Evolutionary conservation across 2,888 invertebrate genomes (phyloP), one percentile per base, ranked within the genome.

Genomic region (Drosophila algonquin): DNA sequence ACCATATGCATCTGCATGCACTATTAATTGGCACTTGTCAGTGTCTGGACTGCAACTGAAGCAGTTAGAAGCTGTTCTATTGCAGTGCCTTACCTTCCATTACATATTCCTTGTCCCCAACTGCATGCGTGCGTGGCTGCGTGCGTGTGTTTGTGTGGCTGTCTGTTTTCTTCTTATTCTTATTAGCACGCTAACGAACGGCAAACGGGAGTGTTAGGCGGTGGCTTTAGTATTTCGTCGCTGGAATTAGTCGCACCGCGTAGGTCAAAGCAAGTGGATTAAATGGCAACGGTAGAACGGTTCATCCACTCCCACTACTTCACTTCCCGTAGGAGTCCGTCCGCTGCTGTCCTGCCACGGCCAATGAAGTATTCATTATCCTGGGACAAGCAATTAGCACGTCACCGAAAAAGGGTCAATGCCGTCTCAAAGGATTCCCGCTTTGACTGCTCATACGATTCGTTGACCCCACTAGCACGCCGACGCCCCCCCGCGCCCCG

Each of bases 221-320:
- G 46, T 54, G 77, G 81, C 77, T 78, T 87, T 75, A 81, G 64
- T 77, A 77, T 63, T 85, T 75, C 65, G 69, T 68, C 67, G 71
- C 63, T 79, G 57, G 73, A 78, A 81, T 87, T 84, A 87, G 86
- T 87, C 81, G 83, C 77, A 59, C 56, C 86, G 80, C 89, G 89
- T 82, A 76, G 86, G 57, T 88, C 89, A 76, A 89, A 78, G 88
- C 86, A 88, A 80, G 76, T 89, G 86, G 87, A 87, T 87, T 89
- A 87, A 88, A 75, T 76, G 73, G 69, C 69, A 73, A 72, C 64
- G 54, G 50, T 51, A 40, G 40, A n/a, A 40, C 40, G 40, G 40
- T n/a, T 40, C n/a, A 40, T 14, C 40, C 40, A 40, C 40, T 7
- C 40, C 40, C 40, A n/a, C 14, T n/a, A 5, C 24, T 24, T 21